Conservation (phyloP, 2,888 invertebrate genomes). For the Graphium colonna region DNA sequence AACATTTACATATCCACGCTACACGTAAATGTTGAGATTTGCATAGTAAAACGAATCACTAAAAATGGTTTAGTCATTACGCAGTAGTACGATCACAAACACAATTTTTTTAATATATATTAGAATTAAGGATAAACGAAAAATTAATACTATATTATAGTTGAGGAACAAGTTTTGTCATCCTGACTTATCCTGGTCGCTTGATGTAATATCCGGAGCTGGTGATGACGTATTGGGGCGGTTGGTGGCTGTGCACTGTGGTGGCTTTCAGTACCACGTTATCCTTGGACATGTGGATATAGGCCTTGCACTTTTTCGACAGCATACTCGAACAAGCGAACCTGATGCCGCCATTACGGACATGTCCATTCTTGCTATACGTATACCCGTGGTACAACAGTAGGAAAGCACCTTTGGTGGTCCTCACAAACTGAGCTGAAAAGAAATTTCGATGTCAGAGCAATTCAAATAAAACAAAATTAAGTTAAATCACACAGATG, state of each 20-base stretch:
- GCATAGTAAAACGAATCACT: too few species aligned
- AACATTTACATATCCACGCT: too few species aligned
- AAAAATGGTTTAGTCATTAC: too few species aligned
- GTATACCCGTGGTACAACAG: conserved; percentile 40
- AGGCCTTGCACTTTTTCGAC: conserved; percentile 41
- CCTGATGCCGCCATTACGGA: conserved; percentile 37
- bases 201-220: conserved; percentile 22
- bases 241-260: conserved; percentile 38
- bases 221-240: conserved; percentile 29
- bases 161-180: too few species aligned
- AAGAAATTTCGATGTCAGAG: neutral
- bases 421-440: conserved; percentile 22
- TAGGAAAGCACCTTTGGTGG: conserved; percentile 23
- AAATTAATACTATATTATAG: too few species aligned
- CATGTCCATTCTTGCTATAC: conserved; percentile 38
- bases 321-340: conserved; percentile 39
- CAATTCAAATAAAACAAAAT: too few species aligned
- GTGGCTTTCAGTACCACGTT: conserved; percentile 32
- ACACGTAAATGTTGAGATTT: too few species aligned
- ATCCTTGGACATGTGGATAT: conserved; percentile 34
- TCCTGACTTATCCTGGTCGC: neutral
- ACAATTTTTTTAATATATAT: too few species aligned
- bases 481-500: too few species aligned
- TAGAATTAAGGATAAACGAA: too few species aligned
- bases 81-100: too few species aligned